These are phyloP conservation scores for Cryptoprocta ferox DNA, from an alignment of 2,797 vertebrate genomes.

Conservation along the genomic window DNA sequence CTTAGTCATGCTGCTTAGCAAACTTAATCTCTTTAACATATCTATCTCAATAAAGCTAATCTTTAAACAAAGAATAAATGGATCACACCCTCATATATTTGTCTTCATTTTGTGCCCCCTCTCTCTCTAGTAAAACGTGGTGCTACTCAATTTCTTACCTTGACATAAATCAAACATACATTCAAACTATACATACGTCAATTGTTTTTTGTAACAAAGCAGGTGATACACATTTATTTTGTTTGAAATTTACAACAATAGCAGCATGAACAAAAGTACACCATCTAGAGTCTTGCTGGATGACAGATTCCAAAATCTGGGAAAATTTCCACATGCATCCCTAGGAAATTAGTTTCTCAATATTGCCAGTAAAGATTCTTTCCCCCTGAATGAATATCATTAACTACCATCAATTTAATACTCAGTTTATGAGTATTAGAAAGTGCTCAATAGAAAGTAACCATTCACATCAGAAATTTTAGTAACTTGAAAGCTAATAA, in stretches of 20 bases:
- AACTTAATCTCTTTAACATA: not conserved
- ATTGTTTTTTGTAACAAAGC: not conserved
- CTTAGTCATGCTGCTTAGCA: not conserved
- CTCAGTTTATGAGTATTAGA: not conserved
- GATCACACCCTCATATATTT: not conserved
- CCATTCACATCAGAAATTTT: not conserved
- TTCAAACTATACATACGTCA: not conserved
- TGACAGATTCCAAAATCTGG: not conserved
- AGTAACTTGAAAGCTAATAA: not conserved
- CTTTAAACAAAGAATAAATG: not conserved
- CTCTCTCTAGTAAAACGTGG: not conserved
- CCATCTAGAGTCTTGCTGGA: not conserved
- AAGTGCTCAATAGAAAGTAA: not conserved
- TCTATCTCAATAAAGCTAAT: not conserved
- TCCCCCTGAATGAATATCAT: not conserved
- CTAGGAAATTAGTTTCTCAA: constrained; percentile 45
- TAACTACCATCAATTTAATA: not conserved
- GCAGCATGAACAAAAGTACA: not conserved
- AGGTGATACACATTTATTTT: not conserved
- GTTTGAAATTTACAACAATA: not conserved
- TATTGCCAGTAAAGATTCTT: not conserved
- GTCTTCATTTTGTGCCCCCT: not conserved
- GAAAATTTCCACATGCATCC: constrained; percentile 55
- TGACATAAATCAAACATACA: not conserved
- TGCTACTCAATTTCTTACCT: not conserved